Percentiles rank a stretch among this genome's conserved stretches.
phyloP scores from a whole-genome alignment of 2,113 vertebrate species.

The Prinia subflava region DNA sequence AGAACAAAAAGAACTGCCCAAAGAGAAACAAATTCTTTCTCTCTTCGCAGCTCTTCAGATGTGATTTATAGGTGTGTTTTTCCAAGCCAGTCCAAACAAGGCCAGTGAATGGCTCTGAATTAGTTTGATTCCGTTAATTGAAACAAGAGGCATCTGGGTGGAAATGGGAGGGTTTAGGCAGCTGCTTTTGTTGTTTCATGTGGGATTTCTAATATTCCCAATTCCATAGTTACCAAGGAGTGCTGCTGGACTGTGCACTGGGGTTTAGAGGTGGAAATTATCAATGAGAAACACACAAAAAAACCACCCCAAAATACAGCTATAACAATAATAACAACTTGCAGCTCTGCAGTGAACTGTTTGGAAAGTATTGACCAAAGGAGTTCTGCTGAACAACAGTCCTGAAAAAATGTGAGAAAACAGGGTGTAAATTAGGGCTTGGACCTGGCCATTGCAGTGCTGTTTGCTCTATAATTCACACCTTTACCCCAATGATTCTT shows the following conservation, averaged over 20 bases:
- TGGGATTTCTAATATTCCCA: neutral
- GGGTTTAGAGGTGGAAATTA: neutral
- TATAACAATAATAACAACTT: neutral
- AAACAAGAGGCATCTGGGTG: constrained; percentile 16
- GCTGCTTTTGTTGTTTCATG: neutral
- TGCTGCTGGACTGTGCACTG: neutral
- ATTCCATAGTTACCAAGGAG: neutral
- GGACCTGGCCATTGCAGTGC: neutral
- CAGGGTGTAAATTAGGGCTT: neutral
- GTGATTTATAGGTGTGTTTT: constrained; percentile 60
- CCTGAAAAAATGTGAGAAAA: neutral
- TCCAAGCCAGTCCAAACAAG: constrained; percentile 9
- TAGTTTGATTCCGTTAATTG: neutral
- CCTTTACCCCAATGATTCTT: neutral
- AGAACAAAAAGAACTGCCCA: neutral
- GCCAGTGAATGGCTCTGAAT: neutral
- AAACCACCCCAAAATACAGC: neutral
- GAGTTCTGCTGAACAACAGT: neutral
- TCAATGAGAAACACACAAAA: neutral
- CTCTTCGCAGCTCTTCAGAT: neutral
- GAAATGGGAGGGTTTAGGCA: neutral
- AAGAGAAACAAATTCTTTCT: neutral
- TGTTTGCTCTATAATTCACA: neutral
- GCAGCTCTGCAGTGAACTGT: neutral
- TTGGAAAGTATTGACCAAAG: neutral